Evolutionary conservation across 2,888 invertebrate genomes (phyloP), one percentile per base, ranked within the genome.

Genomic region (Lasioglossum calceatum): DNA sequence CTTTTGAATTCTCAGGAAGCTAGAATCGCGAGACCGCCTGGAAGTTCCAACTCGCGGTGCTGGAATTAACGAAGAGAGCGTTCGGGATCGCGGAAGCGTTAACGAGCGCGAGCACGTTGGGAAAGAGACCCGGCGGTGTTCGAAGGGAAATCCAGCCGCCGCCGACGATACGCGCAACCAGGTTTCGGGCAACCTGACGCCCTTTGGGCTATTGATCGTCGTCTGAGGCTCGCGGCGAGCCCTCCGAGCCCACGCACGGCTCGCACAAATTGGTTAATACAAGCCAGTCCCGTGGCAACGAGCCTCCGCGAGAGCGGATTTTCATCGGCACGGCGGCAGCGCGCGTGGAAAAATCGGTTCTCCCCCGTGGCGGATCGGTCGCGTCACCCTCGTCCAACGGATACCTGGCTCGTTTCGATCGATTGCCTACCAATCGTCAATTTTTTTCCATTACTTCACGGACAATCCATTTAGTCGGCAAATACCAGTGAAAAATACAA

Each of bases 151-250:
- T 86, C 23, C 76, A 72, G 47, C 27, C 81, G 14, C 12, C 80
- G 82, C 36, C 83, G 19, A 12, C 80, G 82, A 80, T 88, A 81
- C 77, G 79, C 72, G 80, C 76, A 58, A 58, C 58, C n/a, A 58
- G 58, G 67, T 89, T 89, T 85, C 88, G 85, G 74, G 72, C 87
- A 88, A 88, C 77, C 88, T 88, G 81, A 87, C 87, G 89, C 88
- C 85, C 88, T 89, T 89, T 87, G 82, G 77, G 85, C 85, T 89
- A 89, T 89, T 88, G 89, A 89, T 89, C 89, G 89, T 76, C 67
- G 75, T 78, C 88, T 77, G 82, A 78, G 77, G 76, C 82, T 78
- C 87, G 73, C 75, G 70, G 77, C 76, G 67, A 58, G 58, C 70
- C 71, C 86, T 79, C 58, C 12, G 58, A 58, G n/a, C 12, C 58